Percentiles rank a stretch among this genome's conserved stretches.
phyloP scores from a whole-genome alignment of 2,888 invertebrate genomes.

The Cephonodes hylas region DNA sequence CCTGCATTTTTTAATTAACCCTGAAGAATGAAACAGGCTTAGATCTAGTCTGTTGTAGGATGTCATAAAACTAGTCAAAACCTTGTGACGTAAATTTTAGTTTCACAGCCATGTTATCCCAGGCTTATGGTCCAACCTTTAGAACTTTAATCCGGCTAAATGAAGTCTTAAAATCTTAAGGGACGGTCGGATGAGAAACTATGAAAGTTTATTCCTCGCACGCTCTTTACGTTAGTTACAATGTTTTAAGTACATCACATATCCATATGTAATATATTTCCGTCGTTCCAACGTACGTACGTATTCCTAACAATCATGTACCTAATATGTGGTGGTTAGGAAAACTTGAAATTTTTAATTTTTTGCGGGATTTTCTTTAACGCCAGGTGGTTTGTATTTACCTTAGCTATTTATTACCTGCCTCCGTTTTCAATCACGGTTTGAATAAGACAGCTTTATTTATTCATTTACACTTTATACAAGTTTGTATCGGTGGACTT shows the following conservation, averaged over 20 bases:
- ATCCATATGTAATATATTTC: not conserved
- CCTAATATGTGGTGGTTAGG: too few species aligned
- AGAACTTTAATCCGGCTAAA: not conserved
- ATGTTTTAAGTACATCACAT: not conserved
- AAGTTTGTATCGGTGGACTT: too few species aligned
- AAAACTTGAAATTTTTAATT: too few species aligned
- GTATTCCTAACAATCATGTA: too few species aligned
- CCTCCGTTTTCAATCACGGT: too few species aligned
- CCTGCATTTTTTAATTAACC: not conserved
- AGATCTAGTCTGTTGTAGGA: not conserved
- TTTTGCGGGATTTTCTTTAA: too few species aligned
- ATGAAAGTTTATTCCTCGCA: too few species aligned
- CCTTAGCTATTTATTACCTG: too few species aligned
- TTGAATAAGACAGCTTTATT: too few species aligned
- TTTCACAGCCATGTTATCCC: not conserved
- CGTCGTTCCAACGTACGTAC: too few species aligned
- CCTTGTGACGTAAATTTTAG: not conserved
- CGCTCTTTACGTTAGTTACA: not conserved
- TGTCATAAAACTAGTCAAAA: not conserved
- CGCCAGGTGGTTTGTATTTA: too few species aligned
- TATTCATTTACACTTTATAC: too few species aligned
- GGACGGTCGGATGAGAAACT: not conserved
- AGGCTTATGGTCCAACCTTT: not conserved
- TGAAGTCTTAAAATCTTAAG: not conserved
- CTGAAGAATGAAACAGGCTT: not conserved